Conservation (phyloP, 2,888 invertebrate genomes). For the Watsonalla binaria region DNA sequence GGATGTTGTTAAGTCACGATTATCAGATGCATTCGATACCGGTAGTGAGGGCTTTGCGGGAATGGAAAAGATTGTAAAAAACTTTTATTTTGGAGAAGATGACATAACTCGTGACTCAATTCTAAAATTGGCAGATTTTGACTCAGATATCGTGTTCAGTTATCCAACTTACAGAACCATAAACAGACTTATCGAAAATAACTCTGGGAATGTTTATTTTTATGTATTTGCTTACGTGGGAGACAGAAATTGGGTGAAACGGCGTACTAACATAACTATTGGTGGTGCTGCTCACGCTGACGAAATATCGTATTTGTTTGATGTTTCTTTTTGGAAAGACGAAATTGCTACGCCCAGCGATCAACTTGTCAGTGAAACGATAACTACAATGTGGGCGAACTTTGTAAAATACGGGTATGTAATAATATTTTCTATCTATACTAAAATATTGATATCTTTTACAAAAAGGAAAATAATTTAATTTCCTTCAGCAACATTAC, state of each 20-base stretch:
- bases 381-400: conserved; percentile 23
- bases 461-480: no score
- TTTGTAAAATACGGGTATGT: no score
- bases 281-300: conserved; percentile 27
- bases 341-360: conserved; percentile 2
- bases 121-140: conserved; percentile 17
- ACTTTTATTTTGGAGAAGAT: conserved; percentile 26
- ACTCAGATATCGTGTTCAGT: conserved; percentile 19
- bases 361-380: conserved; percentile 12
- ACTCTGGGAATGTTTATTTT: conserved; percentile 18
- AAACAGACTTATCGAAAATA: conserved; percentile 18
- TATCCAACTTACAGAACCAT: conserved; percentile 20
- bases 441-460: no score
- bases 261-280: conserved; percentile 12
- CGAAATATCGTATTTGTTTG: conserved; percentile 36
- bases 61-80: conserved; percentile 16
- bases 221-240: conserved; percentile 33
- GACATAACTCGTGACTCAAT: conserved; percentile 10
- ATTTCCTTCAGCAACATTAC: no score
- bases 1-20: background rate
- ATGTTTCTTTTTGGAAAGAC: conserved; percentile 13
- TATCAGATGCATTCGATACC: background rate
- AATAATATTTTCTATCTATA: no score
- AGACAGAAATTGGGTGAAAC: conserved; percentile 24
- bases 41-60: background rate